phyloP scores from a whole-genome alignment of 2,888 invertebrate species.

The Drosophila subsilvestris region DNA sequence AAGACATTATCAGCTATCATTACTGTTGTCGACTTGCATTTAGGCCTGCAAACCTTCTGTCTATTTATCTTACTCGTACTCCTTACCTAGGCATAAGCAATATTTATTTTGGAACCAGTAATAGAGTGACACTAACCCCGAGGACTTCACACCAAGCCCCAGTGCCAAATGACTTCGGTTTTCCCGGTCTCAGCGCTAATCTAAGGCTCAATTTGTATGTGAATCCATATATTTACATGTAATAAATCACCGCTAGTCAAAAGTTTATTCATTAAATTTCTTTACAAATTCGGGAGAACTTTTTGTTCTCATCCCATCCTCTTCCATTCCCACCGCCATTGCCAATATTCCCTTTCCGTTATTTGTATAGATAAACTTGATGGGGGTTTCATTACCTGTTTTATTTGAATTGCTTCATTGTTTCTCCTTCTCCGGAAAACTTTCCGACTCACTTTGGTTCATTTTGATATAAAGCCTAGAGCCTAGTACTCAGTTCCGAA shows the following conservation, averaged over 20 bases:
- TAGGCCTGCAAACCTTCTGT: conserved; percentile 67
- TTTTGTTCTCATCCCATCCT: not conserved
- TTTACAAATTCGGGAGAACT: not conserved
- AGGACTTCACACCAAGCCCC: conserved; percentile 42
- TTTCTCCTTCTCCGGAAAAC: too few species aligned
- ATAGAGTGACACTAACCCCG: conserved; percentile 70
- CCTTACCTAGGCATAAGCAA: conserved; percentile 56
- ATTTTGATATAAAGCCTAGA: too few species aligned
- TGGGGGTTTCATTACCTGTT: too few species aligned
- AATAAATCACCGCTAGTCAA: conserved; percentile 75
- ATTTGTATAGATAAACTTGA: too few species aligned
- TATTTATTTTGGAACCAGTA: conserved; percentile 64
- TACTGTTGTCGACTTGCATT: conserved; percentile 75
- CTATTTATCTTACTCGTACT: conserved; percentile 46
- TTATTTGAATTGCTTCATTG: too few species aligned
- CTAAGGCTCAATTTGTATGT: conserved; percentile 75
- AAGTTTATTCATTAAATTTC: conserved; percentile 12
- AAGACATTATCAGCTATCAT: conserved; percentile 60
- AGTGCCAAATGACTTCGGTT: conserved; percentile 40
- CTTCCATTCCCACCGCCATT: not conserved
- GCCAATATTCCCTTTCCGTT: not conserved
- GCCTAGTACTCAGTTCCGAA: too few species aligned
- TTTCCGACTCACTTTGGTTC: too few species aligned
- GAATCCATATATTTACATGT: conserved; percentile 63
- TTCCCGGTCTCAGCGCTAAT: conserved; percentile 21